Conservation (phyloP, 2,888 invertebrate genomes). For the Epirrhoe tristata region DNA sequence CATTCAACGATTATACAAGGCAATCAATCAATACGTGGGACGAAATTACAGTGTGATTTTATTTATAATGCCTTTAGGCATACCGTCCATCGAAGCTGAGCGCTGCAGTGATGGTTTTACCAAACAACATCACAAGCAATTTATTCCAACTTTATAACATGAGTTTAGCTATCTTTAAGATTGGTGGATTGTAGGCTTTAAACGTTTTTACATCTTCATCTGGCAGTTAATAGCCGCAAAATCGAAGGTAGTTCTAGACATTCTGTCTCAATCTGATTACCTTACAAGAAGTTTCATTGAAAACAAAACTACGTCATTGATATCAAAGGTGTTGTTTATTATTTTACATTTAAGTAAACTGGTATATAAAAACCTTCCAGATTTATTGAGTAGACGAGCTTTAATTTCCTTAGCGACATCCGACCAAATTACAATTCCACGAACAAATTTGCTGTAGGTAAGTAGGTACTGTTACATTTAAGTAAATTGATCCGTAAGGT, state of each 20-base stretch:
- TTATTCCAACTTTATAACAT: background rate
- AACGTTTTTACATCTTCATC: conserved; percentile 24
- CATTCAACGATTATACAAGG: conserved; percentile 36
- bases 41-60: conserved; percentile 36
- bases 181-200: conserved; percentile 7
- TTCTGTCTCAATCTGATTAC: conserved; percentile 19
- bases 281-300: conserved; percentile 13
- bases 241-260: conserved; percentile 17
- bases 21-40: conserved; percentile 37
- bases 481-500: conserved; percentile 26
- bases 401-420: conserved; percentile 3
- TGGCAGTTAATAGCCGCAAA: conserved; percentile 18
- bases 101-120: background rate
- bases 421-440: conserved; percentile 3
- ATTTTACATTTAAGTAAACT: background rate
- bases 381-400: background rate
- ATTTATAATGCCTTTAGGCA: conserved; percentile 29
- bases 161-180: background rate
- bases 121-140: background rate
- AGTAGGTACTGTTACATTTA: conserved; percentile 16
- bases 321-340: conserved; percentile 5
- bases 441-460: conserved; percentile 3
- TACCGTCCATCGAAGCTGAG: conserved; percentile 18
- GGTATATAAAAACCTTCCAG: background rate
- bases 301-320: conserved; percentile 6